Percentiles rank a stretch among this genome's conserved stretches.
phyloP scores from a whole-genome alignment of 2,113 vertebrate genomes.

The Megalops atlanticus region DNA sequence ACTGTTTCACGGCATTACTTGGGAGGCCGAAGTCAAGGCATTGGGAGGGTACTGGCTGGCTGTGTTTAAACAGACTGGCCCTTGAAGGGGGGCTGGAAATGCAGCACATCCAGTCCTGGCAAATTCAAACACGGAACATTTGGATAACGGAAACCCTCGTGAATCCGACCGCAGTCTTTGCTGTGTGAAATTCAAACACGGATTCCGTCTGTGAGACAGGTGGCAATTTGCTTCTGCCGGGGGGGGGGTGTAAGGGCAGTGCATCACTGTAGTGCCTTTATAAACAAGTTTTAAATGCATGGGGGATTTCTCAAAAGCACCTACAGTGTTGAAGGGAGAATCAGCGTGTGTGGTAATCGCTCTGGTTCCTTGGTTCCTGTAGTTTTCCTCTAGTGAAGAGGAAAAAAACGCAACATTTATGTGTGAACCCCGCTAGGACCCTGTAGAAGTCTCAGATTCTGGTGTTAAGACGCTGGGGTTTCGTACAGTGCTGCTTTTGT shows the following conservation, averaged over 20 bases:
- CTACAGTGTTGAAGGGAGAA: neutral
- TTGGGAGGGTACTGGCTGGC: neutral
- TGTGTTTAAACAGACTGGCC: neutral
- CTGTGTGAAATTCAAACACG: neutral
- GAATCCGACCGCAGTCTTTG: neutral
- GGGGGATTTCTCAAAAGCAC: no score
- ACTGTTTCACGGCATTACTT: neutral
- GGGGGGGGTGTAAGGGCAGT: neutral
- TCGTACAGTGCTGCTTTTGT: slow-evolving; percentile 20
- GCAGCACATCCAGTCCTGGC: neutral
- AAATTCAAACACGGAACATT: neutral
- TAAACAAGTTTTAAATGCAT: neutral
- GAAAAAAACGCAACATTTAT: neutral
- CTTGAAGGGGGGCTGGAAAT: neutral
- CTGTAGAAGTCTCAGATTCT: slow-evolving; percentile 11
- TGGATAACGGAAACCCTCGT: neutral
- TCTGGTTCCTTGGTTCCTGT: neutral
- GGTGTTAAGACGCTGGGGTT: slow-evolving; percentile 12
- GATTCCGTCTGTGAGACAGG: neutral
- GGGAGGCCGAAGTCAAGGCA: neutral
- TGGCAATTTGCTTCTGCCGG: neutral
- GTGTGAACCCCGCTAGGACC: neutral
- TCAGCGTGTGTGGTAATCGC: no score
- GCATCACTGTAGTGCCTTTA: neutral
- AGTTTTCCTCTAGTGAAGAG: neutral